phyloP scores from a whole-genome alignment of 2,797 vertebrate genomes.

The Clarias platycephalus region DNA sequence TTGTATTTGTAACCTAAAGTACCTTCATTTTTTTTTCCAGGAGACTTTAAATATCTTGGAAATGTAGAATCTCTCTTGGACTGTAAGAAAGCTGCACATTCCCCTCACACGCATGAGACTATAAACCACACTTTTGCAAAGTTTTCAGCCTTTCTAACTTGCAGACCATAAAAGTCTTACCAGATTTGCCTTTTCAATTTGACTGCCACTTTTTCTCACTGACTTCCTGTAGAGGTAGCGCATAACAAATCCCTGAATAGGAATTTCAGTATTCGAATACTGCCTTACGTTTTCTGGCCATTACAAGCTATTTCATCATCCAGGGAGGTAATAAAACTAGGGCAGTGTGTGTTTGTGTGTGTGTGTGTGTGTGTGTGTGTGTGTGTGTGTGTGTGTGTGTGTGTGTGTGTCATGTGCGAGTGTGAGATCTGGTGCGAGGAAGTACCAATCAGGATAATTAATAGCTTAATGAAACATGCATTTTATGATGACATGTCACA shows the following conservation, averaged over 20 bases:
- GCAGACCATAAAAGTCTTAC: background rate
- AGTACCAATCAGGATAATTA: background rate
- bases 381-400: background rate
- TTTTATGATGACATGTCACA: background rate
- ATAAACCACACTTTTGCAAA: background rate
- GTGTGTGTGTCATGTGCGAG: slow-evolving; percentile 4
- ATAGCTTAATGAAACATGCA: background rate
- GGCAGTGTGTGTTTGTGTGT: background rate
- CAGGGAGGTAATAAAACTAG: slow-evolving; percentile 15
- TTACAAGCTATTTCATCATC: slow-evolving; percentile 23
- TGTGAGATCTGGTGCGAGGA: background rate
- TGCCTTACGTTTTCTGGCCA: slow-evolving; percentile 2
- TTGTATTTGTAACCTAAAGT: background rate
- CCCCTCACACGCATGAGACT: background rate
- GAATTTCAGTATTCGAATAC: background rate
- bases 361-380: background rate
- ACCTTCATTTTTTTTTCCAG: background rate
- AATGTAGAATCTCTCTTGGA: background rate
- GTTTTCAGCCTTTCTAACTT: background rate
- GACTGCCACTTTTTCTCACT: background rate
- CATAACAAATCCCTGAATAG: background rate
- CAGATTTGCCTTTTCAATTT: slow-evolving; percentile 1
- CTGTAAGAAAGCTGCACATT: background rate
- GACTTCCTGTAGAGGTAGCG: background rate
- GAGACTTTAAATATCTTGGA: background rate